A percentile compares a stretch with the other conserved stretches of the same genome.
Conservation (phyloP, 2,888 invertebrate species). For the Noctua comes region DNA sequence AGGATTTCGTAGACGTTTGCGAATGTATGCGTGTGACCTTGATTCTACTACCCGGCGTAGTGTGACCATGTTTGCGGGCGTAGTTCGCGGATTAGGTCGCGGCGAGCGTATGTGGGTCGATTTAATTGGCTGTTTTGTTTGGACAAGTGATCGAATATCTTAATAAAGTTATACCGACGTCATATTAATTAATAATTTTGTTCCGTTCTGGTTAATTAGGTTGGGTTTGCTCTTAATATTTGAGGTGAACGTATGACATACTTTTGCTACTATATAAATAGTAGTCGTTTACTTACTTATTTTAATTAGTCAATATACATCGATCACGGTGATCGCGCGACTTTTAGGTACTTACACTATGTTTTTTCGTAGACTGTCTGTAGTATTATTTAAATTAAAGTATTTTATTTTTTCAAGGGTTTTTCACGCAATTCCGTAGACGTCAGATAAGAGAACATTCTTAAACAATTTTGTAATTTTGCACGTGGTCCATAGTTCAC, state of each 20-base stretch:
- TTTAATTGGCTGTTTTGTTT: conserved; percentile 48
- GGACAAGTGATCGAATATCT: conserved; percentile 43
- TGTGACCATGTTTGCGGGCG: conserved; percentile 69
- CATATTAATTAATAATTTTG: conserved; percentile 32
- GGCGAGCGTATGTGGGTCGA: conserved; percentile 51
- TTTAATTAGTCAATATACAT: conserved; percentile 26
- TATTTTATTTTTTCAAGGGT: conserved; percentile 22
- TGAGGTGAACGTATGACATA: conserved; percentile 17
- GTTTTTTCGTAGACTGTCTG: not conserved
- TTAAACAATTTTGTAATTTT: not conserved
- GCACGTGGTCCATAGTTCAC: not conserved
- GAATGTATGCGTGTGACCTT: conserved; percentile 83
- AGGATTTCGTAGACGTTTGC: conserved; percentile 84
- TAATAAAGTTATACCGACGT: conserved; percentile 14
- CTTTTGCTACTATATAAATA: conserved; percentile 13
- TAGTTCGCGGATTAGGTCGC: conserved; percentile 63
- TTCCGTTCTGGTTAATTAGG: conserved; percentile 19
- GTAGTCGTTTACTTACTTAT: conserved; percentile 4
- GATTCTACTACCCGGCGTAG: conserved; percentile 82
- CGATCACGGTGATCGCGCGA: not conserved
- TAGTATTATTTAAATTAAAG: conserved; percentile 1
- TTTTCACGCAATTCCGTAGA: not conserved
- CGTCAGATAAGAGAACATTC: not conserved
- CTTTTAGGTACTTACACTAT: not conserved
- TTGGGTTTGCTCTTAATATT: conserved; percentile 22